Conservation (phyloP, 2,888 invertebrate species). For the Parelbella ahira region DNA sequence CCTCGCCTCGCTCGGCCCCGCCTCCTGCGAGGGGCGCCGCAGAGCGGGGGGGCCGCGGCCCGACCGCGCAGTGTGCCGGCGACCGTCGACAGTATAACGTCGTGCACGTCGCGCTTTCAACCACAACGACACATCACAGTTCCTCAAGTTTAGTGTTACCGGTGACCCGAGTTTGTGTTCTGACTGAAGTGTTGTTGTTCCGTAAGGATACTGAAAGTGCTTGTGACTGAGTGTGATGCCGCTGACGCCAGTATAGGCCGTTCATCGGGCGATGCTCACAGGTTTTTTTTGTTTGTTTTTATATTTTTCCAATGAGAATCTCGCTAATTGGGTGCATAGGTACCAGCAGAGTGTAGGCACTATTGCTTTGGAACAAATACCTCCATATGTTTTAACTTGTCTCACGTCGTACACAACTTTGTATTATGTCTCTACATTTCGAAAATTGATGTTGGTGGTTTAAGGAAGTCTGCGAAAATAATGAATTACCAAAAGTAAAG, state of each 20-base stretch:
- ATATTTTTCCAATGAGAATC: constrained; percentile 48
- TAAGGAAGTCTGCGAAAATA: background rate
- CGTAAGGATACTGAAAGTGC: constrained; percentile 72
- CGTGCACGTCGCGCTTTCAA: constrained; percentile 55
- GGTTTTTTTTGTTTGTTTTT: constrained; percentile 42
- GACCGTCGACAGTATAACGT: constrained; percentile 71
- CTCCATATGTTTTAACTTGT: no score
- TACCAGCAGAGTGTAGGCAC: no score
- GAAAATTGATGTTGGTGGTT: no score
- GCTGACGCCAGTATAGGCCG: constrained; percentile 69
- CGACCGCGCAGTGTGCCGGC: constrained; percentile 78
- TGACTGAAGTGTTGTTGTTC: constrained; percentile 68
- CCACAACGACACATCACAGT: constrained; percentile 61
- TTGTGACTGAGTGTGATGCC: constrained; percentile 76
- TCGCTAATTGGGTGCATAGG: constrained; percentile 29
- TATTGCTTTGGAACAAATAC: no score
- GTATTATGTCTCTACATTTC: no score
- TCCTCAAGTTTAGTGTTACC: constrained; percentile 70
- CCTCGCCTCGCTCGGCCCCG: constrained; percentile 75
- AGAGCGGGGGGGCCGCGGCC: constrained; percentile 50
- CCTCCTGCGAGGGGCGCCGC: constrained; percentile 47
- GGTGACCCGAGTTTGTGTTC: constrained; percentile 59
- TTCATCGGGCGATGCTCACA: constrained; percentile 79
- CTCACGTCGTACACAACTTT: no score
- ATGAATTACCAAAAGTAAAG: no score